Conservation (phyloP, 2,113 vertebrate genomes). For the Polyodon spathula region DNA sequence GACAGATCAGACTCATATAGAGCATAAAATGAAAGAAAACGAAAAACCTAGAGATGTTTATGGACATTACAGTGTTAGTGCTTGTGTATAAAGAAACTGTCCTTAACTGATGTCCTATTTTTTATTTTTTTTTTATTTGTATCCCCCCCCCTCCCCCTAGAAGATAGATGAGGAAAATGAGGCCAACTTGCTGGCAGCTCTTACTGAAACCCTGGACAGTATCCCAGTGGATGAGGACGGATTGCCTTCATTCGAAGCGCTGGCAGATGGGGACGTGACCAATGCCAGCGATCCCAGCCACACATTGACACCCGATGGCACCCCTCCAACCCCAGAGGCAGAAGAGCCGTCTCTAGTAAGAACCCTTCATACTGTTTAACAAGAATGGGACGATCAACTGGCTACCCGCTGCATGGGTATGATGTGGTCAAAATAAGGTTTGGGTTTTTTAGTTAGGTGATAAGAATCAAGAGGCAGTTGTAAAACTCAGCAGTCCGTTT, state of each 20-base stretch:
- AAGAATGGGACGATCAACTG: slow-evolving; percentile 54
- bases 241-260: slow-evolving; percentile 95
- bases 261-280: slow-evolving; percentile 98
- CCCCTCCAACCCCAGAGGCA: slow-evolving; percentile 82
- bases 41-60: too few species aligned
- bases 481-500: too few species aligned
- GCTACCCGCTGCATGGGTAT: slow-evolving; percentile 50
- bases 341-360: slow-evolving; percentile 98
- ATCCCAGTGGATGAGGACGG: slow-evolving; percentile 98
- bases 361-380: slow-evolving; percentile 67
- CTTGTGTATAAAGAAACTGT: too few species aligned
- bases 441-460: too few species aligned
- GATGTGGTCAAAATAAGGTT: slow-evolving; percentile 53
- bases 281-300: slow-evolving; percentile 87
- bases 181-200: slow-evolving; percentile 96
- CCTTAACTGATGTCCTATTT: slow-evolving; percentile 56
- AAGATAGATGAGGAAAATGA: slow-evolving; percentile 99
- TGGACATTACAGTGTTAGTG: slow-evolving; percentile 7
- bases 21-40: too few species aligned
- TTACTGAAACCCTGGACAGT: slow-evolving; percentile 97
- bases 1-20: slow-evolving; percentile 56
- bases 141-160: too few species aligned
- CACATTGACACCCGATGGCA: slow-evolving; percentile 81
- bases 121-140: slow-evolving; percentile 18
- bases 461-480: too few species aligned